Evolutionary conservation across 2,888 invertebrate species (phyloP).

Genomic region (Cerceris rybyensis): DNA sequence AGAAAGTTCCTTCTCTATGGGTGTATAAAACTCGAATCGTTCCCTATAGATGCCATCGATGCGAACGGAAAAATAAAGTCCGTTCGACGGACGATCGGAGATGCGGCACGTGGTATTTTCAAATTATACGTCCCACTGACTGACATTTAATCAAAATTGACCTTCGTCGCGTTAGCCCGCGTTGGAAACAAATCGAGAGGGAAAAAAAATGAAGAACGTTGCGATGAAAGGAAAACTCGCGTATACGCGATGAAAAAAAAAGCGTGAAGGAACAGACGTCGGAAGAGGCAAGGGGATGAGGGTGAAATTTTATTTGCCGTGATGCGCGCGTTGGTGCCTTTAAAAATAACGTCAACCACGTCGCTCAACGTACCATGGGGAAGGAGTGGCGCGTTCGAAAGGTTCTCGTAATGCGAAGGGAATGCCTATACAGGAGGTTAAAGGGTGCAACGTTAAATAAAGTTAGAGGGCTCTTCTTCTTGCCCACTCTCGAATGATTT

Average conservation of each 20-base stretch:
- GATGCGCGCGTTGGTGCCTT: neutral
- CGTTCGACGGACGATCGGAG: slow-evolving; percentile 1
- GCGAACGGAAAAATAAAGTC: slow-evolving; percentile 1
- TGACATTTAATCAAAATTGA: slow-evolving; percentile 57
- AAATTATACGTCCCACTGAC: slow-evolving; percentile 51
- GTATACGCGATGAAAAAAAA: neutral
- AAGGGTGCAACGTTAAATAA: slow-evolving; percentile 33
- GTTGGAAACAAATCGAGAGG: slow-evolving; percentile 21
- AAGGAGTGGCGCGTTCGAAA: neutral
- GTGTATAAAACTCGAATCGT: too few species aligned
- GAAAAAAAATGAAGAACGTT: neutral
- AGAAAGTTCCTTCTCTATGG: too few species aligned
- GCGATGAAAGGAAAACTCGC: neutral
- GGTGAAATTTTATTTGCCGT: neutral
- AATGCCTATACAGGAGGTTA: neutral
- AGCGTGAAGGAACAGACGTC: neutral
- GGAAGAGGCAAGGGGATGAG: neutral
- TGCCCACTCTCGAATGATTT: slow-evolving; percentile 34
- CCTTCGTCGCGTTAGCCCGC: slow-evolving; percentile 45
- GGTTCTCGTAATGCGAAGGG: neutral
- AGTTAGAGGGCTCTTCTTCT: slow-evolving; percentile 19
- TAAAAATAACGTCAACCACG: slow-evolving; percentile 3
- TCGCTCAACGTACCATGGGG: slow-evolving; percentile 14
- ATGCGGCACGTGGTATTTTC: slow-evolving; percentile 8
- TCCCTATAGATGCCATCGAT: neutral